Conservation (phyloP, 2,888 invertebrate genomes). For the Helobdella robusta region DNA sequence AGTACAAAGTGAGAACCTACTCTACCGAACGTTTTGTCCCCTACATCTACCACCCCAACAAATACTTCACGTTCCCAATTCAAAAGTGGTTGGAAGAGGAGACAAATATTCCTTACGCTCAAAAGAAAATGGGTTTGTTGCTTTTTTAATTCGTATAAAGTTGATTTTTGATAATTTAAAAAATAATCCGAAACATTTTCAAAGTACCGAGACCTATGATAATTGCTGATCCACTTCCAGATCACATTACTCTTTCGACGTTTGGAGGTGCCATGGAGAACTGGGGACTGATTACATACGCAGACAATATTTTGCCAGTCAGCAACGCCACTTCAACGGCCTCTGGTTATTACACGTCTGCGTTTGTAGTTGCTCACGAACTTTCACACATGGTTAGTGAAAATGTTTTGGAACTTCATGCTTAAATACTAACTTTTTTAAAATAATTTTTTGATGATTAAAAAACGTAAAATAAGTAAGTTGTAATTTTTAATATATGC, state of each 20-base stretch:
- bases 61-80: background rate
- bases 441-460: conserved; percentile 5
- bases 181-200: no score
- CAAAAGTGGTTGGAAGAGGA: conserved; percentile 18
- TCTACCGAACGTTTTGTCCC: background rate
- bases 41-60: conserved; percentile 7
- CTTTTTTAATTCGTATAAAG: background rate
- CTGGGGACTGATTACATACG: conserved; percentile 30
- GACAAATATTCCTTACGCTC: conserved; percentile 8
- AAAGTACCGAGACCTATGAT: no score
- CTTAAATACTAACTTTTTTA: background rate
- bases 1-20: conserved; percentile 11
- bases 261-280: conserved; percentile 32
- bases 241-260: conserved; percentile 28
- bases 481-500: no score
- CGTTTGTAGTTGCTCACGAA: conserved; percentile 26
- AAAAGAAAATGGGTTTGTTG: conserved; percentile 11
- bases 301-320: conserved; percentile 20
- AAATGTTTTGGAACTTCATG: background rate
- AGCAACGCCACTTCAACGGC: conserved; percentile 6
- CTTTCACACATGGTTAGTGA: conserved; percentile 23
- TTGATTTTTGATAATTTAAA: background rate
- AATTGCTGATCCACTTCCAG: no score
- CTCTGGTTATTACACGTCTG: background rate
- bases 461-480: background rate